A percentile compares a stretch with the other conserved stretches of the same genome.
These are phyloP conservation scores for Danio jaintianensis DNA, from an alignment of 2,797 vertebrate genomes.

Conservation along the genomic window DNA sequence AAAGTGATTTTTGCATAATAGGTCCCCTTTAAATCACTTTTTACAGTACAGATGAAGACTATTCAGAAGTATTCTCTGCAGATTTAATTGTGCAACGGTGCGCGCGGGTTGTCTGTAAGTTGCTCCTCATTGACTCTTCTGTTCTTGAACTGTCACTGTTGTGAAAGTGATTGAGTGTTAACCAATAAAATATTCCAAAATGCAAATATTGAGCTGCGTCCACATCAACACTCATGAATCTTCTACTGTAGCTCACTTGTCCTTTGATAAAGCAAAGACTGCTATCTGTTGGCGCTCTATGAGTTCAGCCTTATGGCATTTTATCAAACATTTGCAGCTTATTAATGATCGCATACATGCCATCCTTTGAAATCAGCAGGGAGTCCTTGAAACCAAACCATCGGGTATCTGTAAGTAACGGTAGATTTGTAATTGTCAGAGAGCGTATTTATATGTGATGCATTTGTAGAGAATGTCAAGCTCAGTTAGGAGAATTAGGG, in stretches of 20 bases:
- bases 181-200: constrained; percentile 68
- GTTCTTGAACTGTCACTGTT: constrained; percentile 66
- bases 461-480: constrained; percentile 43
- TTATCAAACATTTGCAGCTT: constrained; percentile 57
- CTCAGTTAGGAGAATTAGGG: too few species aligned
- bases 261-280: constrained; percentile 59
- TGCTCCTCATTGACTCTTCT: constrained; percentile 55
- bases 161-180: constrained; percentile 67
- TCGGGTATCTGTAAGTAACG: constrained; percentile 45
- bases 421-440: constrained; percentile 59
- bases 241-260: constrained; percentile 61
- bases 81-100: constrained; percentile 21
- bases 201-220: constrained; percentile 61
- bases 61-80: not conserved
- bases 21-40: too few species aligned
- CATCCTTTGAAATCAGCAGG: constrained; percentile 36
- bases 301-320: constrained; percentile 49
- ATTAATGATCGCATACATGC: constrained; percentile 47
- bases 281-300: constrained; percentile 55
- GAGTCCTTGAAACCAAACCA: constrained; percentile 56
- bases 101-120: constrained; percentile 18
- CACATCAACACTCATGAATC: constrained; percentile 64
- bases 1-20: too few species aligned
- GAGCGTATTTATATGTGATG: constrained; percentile 42
- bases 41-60: constrained; percentile 2